Percentiles rank a stretch among this genome's conserved stretches.
Conservation (phyloP, 2,797 vertebrate genomes). For the Sandelia bainsii region DNA sequence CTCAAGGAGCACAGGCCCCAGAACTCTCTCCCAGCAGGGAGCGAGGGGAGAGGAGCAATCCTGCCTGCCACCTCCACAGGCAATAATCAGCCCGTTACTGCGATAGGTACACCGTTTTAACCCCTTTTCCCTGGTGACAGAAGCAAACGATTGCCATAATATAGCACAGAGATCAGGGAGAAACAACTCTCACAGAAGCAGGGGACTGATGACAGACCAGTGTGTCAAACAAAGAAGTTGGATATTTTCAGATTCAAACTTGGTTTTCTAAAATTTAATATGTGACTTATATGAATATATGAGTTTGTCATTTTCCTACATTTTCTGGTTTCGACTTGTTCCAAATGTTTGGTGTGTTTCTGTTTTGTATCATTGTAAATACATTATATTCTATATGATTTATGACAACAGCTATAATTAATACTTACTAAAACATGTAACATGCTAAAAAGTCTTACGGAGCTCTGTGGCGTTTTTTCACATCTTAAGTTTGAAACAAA, state of each 20-base stretch:
- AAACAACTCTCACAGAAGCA: conserved; percentile 32
- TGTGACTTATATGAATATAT: background rate
- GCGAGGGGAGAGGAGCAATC: conserved; percentile 33
- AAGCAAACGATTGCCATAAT: conserved; percentile 33
- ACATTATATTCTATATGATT: background rate
- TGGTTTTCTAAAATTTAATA: background rate
- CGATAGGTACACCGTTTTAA: conserved; percentile 78
- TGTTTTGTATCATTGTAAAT: background rate
- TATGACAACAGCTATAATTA: background rate
- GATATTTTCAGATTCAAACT: background rate
- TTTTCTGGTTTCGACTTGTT: background rate
- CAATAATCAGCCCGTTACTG: conserved; percentile 80
- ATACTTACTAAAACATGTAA: too few relatives aligned
- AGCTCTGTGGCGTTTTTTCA: too few relatives aligned
- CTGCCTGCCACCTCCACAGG: conserved; percentile 71
- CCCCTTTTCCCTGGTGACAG: conserved; percentile 53
- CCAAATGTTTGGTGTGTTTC: background rate
- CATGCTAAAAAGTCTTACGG: too few relatives aligned
- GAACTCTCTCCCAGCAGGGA: conserved; percentile 74
- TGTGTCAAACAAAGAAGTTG: conserved; percentile 10
- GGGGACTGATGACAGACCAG: conserved; percentile 20
- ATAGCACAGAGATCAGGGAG: conserved; percentile 47
- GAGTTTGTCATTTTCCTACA: background rate
- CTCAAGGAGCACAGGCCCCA: conserved; percentile 73
- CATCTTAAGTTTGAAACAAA: too few relatives aligned